Conservation (phyloP, 2,888 invertebrate species). For the Andrena minutula region DNA sequence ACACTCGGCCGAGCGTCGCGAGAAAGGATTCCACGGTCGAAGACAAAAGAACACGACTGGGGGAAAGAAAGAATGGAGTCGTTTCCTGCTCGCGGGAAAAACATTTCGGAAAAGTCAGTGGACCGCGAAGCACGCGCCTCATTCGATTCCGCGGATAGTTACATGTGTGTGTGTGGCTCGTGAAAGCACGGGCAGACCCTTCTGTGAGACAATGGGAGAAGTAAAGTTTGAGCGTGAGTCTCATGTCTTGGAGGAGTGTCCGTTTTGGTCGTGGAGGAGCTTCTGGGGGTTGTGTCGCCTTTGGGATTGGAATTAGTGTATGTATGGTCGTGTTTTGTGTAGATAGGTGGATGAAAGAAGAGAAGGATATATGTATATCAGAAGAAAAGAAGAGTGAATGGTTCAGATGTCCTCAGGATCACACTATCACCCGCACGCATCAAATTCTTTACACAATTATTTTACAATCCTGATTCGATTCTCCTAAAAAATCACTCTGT, state of each 20-base stretch:
- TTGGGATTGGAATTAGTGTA: too few relatives aligned
- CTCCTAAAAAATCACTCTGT: neutral
- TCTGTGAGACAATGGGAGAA: conserved; percentile 54
- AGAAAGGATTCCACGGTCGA: conserved; percentile 61
- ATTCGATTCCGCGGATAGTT: conserved; percentile 36
- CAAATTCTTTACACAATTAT: too few relatives aligned
- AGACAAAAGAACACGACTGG: conserved; percentile 35
- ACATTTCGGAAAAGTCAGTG: conserved; percentile 74
- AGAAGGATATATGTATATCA: too few relatives aligned
- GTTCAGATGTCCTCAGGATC: too few relatives aligned
- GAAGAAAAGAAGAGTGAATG: too few relatives aligned
- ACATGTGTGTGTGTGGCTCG: conserved; percentile 2
- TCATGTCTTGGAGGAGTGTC: conserved; percentile 43
- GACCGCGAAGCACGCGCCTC: conserved; percentile 67
- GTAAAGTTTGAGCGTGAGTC: conserved; percentile 36
- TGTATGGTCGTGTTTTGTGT: too few relatives aligned
- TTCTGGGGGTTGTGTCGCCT: neutral
- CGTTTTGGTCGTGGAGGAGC: conserved; percentile 30
- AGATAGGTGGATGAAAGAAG: too few relatives aligned
- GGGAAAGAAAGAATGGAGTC: conserved; percentile 52
- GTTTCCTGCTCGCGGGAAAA: conserved; percentile 65
- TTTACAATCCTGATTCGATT: neutral
- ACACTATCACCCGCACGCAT: too few relatives aligned
- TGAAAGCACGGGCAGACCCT: conserved; percentile 54
- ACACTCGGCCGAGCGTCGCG: conserved; percentile 35